Base-by-base conservation (phyloP, 2,888 invertebrate genomes). In the Platycheirus rosarum region DNA sequence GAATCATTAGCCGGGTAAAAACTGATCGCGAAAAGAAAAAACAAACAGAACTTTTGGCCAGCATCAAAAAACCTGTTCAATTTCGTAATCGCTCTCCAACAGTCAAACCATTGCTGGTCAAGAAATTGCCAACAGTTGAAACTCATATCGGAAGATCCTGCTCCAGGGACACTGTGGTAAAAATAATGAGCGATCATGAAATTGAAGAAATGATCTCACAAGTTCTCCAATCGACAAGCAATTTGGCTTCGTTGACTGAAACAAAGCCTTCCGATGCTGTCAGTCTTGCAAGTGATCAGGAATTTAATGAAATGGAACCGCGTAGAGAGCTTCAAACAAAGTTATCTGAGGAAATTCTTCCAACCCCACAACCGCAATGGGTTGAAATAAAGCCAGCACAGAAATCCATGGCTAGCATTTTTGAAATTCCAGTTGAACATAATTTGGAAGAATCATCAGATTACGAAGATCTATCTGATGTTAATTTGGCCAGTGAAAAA, bases 171-270 rank as follows among this genome's bases (percentile, higher is more conserved):
- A 44, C 68, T 1, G 40, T 68, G 5, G 49, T 82, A 0, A 77
- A 49, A 23, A 14, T 82, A 16, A 82, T 82, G 82, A 73, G 55
- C 44, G 63, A 82, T 40, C 62, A 60, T 1, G 77, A 82, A 16
- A 77, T 82, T 16, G 77, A 82, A 6, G 44, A 29, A 1, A 73
- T 82, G 77, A 46, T 80, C 8, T 18, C 76, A 0, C 60, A 71
- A 20, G 75, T 63, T 1, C 3, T 49, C 0, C 40, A 18, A 1
- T 20, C 53, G 13, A 14, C 5, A 0, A 8, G 18, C 5, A 5
- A 0, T 2, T 11, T 44, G 6, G 9, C 14, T 7, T 1, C 1
- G 6, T 0, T 1, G 11, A 0, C 3, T 0, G 37, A 37, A 55
- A 9, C 9, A 5, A 8, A 13, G 2, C 1, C 9, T 7, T 14